phyloP scores from a whole-genome alignment of 2,888 invertebrate species.

The Epistrophe eligans region DNA sequence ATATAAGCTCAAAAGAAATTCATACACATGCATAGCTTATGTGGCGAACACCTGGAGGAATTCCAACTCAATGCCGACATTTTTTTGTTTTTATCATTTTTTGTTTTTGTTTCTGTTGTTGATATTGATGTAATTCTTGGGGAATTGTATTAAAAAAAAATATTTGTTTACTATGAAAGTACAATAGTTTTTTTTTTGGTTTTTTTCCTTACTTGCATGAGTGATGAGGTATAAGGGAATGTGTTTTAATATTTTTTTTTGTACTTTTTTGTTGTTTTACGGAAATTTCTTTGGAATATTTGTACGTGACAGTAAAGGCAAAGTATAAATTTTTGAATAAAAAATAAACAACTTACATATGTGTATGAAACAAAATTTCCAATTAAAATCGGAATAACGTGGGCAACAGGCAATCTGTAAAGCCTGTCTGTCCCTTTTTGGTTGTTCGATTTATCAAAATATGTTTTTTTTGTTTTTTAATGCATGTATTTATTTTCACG shows the following conservation, averaged over 20 bases:
- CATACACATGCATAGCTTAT: background rate
- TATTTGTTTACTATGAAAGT: conserved; percentile 48
- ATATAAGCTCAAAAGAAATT: background rate
- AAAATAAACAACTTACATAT: background rate
- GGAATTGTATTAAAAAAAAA: background rate
- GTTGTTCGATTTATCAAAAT: no score
- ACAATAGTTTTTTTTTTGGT: background rate
- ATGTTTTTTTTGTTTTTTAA: no score
- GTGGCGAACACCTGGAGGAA: conserved; percentile 8
- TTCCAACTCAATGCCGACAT: background rate
- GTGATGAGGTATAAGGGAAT: conserved; percentile 36
- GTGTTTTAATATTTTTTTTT: background rate
- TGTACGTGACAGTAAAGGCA: background rate
- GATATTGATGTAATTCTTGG: conserved; percentile 6
- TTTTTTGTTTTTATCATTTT: background rate
- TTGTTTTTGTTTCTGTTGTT: background rate
- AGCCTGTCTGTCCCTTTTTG: no score
- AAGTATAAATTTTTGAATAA: background rate
- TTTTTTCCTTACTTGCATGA: conserved; percentile 3
- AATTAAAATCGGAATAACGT: background rate
- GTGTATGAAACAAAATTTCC: background rate
- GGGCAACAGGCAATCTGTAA: no score
- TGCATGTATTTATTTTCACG: no score
- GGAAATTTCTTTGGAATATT: conserved; percentile 26
- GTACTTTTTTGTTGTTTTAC: background rate